phyloP scores from a whole-genome alignment of 2,113 vertebrate species.

The Megaceryle maxima region DNA sequence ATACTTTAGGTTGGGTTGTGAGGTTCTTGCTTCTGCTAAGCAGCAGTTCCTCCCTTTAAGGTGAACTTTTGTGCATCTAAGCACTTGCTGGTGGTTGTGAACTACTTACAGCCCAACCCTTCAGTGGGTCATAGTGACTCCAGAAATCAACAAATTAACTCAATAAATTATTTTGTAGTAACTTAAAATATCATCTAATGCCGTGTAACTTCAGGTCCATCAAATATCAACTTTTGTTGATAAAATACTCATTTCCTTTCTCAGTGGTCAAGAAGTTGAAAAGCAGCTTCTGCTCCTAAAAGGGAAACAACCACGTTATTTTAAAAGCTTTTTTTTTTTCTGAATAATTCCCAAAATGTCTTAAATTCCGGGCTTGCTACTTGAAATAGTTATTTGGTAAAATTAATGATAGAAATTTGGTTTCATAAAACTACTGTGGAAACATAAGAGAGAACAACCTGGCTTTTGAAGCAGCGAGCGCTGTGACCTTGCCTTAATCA shows the following conservation, averaged over 20 bases:
- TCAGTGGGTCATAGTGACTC: rapidly evolving
- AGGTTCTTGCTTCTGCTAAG: background rate
- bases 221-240: background rate
- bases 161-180: background rate
- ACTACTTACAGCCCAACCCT: background rate
- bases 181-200: background rate
- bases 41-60: background rate
- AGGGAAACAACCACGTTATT: background rate
- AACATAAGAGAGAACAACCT: background rate
- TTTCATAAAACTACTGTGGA: background rate
- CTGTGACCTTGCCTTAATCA: background rate
- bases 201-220: background rate
- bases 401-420: background rate
- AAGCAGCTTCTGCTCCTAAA: background rate
- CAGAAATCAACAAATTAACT: background rate
- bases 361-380: background rate
- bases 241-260: background rate
- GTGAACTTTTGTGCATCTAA: background rate
- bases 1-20: background rate
- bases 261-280: background rate
- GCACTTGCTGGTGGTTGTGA: background rate
- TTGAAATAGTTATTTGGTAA: background rate
- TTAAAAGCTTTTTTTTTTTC: background rate
- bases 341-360: background rate
- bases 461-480: conserved; percentile 12